Percentiles rank a stretch among this genome's conserved stretches.
Conservation (phyloP, 2,888 invertebrate species). For the Archips xylosteana region DNA sequence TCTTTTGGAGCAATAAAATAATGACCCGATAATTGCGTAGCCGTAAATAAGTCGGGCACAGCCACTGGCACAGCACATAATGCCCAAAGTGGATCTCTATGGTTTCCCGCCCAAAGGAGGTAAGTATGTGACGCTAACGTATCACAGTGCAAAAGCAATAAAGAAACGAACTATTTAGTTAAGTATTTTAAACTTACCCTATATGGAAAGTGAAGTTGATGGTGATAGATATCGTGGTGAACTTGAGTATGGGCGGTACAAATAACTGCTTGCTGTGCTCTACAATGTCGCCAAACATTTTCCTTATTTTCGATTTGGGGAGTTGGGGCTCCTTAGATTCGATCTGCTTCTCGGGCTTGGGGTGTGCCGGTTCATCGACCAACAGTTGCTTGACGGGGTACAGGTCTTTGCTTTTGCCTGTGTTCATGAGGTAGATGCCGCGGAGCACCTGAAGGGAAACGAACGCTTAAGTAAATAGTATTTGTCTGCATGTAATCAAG, state of each 20-base stretch:
- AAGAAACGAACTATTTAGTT: background rate
- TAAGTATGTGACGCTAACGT: background rate
- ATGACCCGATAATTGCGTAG: too few species aligned
- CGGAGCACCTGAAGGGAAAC: conserved; percentile 90
- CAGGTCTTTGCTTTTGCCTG: conserved; percentile 89
- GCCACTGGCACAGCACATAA: too few species aligned
- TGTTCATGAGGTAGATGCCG: conserved; percentile 93
- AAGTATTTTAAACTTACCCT: conserved; percentile 85
- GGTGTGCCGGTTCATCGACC: conserved; percentile 83
- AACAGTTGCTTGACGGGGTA: conserved; percentile 91
- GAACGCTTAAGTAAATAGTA: background rate
- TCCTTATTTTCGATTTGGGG: conserved; percentile 88
- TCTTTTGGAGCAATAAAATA: too few species aligned
- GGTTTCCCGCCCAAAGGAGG: background rate
- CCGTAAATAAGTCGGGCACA: too few species aligned
- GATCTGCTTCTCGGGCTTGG: conserved; percentile 85
- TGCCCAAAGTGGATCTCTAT: background rate
- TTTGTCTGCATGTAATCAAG: too few species aligned
- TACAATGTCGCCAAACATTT: conserved; percentile 91
- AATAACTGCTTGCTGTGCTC: conserved; percentile 94
- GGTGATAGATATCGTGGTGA: conserved; percentile 93
- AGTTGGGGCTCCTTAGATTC: conserved; percentile 76
- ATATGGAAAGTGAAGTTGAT: conserved; percentile 98
- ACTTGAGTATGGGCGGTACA: conserved; percentile 92
- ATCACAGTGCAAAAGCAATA: background rate